Base-by-base conservation (phyloP, 2,113 vertebrate genomes). In the Clarias batrachus region DNA sequence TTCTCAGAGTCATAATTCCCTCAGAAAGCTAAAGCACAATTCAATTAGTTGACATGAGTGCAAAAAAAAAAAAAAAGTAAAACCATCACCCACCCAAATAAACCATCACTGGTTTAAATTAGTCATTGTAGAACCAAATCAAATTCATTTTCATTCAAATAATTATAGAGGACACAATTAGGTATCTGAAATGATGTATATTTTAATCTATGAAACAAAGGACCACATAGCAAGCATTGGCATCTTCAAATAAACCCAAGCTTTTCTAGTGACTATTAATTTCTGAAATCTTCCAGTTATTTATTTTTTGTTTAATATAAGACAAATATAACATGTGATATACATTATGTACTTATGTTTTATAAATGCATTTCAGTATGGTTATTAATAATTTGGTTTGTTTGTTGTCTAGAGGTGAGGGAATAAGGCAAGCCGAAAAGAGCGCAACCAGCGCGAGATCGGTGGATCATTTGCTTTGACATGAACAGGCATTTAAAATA, bases 121-220 rank as follows among this genome's bases (percentile, higher is more conserved):
- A 77, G 27, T 37, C 41, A 78, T 41, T 41, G 54, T 30, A 21
- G 25, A 79, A 19, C 17, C 77, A 60, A 80, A 62, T 23, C 27
- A 12, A 30, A 60, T 9, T 6, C 3, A 54, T 27, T 16, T n/a
- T 27, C 11, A 56, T 79, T 81, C 30, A 84, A 86, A 85, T 85
- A 68, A 68, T 68, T 21, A 70, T 3, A 80, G 27, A 37, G 54
- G 16, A 71, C 52, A 52, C 54, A 52, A 11, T 80, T 57, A 83
- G 88, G 81, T 68, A 91, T 92, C 90, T 94, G 94, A 94, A 96
- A 96, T 93, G 93, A 93, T 93, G 93, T 90, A 92, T 90, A 92
- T 92, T 92, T 96, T 94, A 93, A 94, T 94, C 92, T 95, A 94
- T 94, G 95, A 95, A 96, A 95, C 93, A 94, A 94, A 93, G 91